Percentiles rank a stretch among this genome's conserved stretches.
Evolutionary conservation across 2,797 vertebrate genomes (phyloP).

Genomic region (Denticeps clupeoides): DNA sequence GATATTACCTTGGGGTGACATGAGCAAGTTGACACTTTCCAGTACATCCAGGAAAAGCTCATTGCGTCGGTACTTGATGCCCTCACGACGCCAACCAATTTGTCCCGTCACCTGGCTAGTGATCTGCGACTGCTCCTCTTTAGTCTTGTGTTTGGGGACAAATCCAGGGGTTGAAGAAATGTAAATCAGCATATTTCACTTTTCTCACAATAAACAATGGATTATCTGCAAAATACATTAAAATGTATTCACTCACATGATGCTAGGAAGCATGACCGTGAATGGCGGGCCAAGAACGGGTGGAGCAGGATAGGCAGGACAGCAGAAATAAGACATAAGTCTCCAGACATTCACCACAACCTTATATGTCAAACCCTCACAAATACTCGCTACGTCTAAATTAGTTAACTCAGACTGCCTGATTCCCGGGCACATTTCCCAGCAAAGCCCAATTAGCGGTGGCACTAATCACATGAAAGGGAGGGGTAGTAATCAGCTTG

Average conservation of each 20-base stretch:
- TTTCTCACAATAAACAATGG: neutral
- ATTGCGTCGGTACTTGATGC: constrained; percentile 80
- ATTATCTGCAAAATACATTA: neutral
- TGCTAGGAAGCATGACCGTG: constrained; percentile 58
- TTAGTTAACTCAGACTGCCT: too few relatives aligned
- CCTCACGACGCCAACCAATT: constrained; percentile 79
- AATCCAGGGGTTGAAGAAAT: too few relatives aligned
- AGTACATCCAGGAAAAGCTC: constrained; percentile 79
- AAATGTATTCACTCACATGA: constrained; percentile 58
- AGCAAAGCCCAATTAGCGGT: too few relatives aligned
- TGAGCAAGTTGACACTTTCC: constrained; percentile 78
- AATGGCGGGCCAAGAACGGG: constrained; percentile 20
- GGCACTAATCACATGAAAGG: too few relatives aligned
- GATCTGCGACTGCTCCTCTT: constrained; percentile 82
- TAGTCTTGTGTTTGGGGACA: too few relatives aligned
- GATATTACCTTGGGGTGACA: constrained; percentile 73
- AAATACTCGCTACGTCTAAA: too few relatives aligned
- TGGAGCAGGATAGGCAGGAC: neutral
- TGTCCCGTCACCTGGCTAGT: constrained; percentile 81
- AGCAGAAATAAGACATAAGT: neutral
- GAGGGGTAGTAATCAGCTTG: too few relatives aligned
- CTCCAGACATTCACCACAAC: too few relatives aligned
- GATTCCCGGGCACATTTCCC: too few relatives aligned
- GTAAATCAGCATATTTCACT: too few relatives aligned
- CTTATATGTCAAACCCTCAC: too few relatives aligned